A percentile compares a stretch with the other conserved stretches of the same genome.
These are phyloP conservation scores for Salarias fasciatus DNA, from an alignment of 2,797 vertebrate genomes.

Conservation along the genomic window DNA sequence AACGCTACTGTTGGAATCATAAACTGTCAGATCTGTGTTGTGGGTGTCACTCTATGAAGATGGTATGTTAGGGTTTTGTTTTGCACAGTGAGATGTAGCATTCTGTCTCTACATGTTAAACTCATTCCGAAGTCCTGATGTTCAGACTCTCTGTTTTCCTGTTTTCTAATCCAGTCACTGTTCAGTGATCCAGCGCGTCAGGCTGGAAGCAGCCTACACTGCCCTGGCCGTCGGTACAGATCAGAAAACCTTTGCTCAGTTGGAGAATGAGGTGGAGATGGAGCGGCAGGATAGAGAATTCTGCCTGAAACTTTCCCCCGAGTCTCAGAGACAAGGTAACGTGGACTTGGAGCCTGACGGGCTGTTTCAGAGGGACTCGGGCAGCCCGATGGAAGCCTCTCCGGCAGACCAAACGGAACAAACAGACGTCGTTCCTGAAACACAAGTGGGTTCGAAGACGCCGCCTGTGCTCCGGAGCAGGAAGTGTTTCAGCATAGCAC, in stretches of 20 bases:
- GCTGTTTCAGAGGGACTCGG: slow-evolving; percentile 34
- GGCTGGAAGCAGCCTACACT: slow-evolving; percentile 55
- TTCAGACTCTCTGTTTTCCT: background rate
- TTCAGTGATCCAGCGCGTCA: slow-evolving; percentile 33
- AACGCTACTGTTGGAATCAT: background rate
- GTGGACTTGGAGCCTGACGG: slow-evolving; percentile 7
- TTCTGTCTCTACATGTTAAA: no score
- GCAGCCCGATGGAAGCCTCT: slow-evolving; percentile 65
- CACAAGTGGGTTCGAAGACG: slow-evolving; percentile 7
- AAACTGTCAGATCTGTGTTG: no score
- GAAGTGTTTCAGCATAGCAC: slow-evolving; percentile 59
- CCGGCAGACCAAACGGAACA: slow-evolving; percentile 49
- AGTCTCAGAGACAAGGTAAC: background rate
- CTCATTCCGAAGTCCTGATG: background rate
- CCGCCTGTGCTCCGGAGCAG: background rate
- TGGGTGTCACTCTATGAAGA: no score
- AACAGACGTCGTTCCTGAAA: slow-evolving; percentile 14
- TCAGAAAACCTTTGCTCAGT: slow-evolving; percentile 54
- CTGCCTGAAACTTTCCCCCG: slow-evolving; percentile 15
- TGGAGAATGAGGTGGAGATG: slow-evolving; percentile 66
- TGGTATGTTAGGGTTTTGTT: no score
- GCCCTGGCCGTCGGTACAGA: slow-evolving; percentile 37
- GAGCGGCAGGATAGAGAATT: slow-evolving; percentile 44
- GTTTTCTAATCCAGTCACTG: slow-evolving; percentile 33
- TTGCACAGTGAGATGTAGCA: no score